These are phyloP conservation scores for Rhinogobius similis DNA, from an alignment of 2,113 vertebrate genomes.

Conservation along the genomic window DNA sequence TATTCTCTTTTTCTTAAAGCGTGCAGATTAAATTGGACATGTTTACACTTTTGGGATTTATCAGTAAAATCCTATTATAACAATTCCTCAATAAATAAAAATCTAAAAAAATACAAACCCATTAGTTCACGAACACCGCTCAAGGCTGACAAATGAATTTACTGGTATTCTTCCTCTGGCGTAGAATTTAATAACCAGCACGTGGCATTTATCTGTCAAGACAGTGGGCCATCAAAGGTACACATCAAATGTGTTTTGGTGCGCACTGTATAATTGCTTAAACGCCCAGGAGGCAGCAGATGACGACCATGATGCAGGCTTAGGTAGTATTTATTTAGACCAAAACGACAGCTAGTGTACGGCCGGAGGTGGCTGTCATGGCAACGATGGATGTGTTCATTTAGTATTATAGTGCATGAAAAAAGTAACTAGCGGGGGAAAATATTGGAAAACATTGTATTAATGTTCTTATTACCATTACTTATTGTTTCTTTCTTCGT, in stretches of 20 bases:
- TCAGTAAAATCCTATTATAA: no score
- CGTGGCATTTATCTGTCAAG: neutral
- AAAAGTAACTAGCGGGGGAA: neutral
- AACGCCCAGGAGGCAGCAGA: constrained; percentile 18
- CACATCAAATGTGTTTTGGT: constrained; percentile 21
- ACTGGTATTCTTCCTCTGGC: neutral
- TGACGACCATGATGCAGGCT: constrained; percentile 21
- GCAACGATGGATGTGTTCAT: neutral
- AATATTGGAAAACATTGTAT: neutral
- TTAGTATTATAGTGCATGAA: neutral
- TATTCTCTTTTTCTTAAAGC: no score
- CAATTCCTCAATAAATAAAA: neutral
- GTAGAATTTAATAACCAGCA: constrained; percentile 1
- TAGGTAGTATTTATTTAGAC: neutral
- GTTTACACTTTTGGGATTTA: neutral
- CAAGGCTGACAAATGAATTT: neutral
- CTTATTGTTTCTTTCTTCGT: no score
- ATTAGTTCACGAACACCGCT: neutral
- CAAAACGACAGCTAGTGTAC: constrained; percentile 2
- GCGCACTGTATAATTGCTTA: constrained; percentile 24
- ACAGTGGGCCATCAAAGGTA: constrained; percentile 5
- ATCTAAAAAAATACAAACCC: neutral
- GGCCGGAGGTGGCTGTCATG: neutral
- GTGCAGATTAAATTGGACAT: neutral
- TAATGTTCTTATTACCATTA: no score